Conservation (phyloP, 2,113 vertebrate species). For the Rallus limicola region DNA sequence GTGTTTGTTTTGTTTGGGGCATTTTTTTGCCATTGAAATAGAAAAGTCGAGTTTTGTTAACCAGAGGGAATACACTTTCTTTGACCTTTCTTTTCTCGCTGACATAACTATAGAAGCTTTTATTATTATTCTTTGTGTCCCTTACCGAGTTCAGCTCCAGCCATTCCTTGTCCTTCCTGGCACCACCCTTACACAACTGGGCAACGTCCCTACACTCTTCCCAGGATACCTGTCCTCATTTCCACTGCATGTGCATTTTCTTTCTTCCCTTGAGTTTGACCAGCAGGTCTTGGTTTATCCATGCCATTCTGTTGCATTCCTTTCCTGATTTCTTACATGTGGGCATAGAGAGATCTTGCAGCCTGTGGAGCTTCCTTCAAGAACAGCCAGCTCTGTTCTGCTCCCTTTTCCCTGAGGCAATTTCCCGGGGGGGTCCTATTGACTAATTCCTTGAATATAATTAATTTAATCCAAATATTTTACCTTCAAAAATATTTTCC, state of each 20-base stretch:
- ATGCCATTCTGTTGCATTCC: background rate
- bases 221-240: background rate
- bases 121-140: no score
- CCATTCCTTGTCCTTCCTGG: background rate
- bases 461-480: background rate
- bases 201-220: background rate
- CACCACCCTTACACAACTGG: background rate
- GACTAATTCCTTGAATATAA: background rate
- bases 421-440: background rate
- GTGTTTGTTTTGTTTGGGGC: background rate
- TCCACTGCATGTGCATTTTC: background rate
- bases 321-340: background rate
- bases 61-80: no score
- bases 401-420: no score
- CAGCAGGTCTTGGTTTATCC: background rate
- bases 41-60: no score
- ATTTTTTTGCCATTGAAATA: background rate
- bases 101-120: no score
- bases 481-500: background rate
- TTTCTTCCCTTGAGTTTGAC: background rate
- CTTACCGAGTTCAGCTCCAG: background rate
- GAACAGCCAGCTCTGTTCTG: background rate
- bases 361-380: no score
- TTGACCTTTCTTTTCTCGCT: no score
- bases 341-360: no score